These are phyloP conservation scores for Pollicipes pollicipes DNA, from an alignment of 1,140 invertebrate genomes.

Conservation along the genomic window DNA sequence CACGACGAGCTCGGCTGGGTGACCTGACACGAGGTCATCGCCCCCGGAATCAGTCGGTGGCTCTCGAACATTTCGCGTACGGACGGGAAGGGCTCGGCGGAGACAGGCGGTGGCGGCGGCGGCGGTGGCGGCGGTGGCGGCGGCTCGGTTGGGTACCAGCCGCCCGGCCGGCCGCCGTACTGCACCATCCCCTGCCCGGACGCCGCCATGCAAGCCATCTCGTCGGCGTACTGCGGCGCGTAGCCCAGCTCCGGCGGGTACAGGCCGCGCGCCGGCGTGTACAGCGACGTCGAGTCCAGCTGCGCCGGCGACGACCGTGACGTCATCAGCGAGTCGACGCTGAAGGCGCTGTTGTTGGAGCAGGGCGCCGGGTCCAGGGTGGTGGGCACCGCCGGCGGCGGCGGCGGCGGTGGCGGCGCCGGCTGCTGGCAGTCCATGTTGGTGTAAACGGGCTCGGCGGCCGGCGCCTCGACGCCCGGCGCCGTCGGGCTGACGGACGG, in stretches of 20 bases:
- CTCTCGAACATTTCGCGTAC: slow-evolving; percentile 20
- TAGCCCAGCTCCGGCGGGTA: slow-evolving; percentile 8
- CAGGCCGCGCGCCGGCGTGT: slow-evolving; percentile 15
- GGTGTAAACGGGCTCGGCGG: slow-evolving; percentile 6
- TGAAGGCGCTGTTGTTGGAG: slow-evolving; percentile 25
- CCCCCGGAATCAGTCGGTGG: slow-evolving; percentile 12
- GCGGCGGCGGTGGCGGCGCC: slow-evolving; percentile 4
- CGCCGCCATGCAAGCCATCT: slow-evolving; percentile 12
- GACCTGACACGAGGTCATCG: neutral
- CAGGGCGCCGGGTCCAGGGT: neutral
- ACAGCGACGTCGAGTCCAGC: slow-evolving; percentile 9
- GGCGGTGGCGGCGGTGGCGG: slow-evolving; percentile 2
- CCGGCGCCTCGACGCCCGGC: slow-evolving; percentile 10
- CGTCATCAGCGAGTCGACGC: slow-evolving; percentile 36
- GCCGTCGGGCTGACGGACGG: slow-evolving; percentile 14
- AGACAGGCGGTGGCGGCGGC: slow-evolving; percentile 1
- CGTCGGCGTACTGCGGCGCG: neutral
- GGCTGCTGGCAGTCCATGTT: neutral
- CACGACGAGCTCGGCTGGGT: slow-evolving; percentile 17
- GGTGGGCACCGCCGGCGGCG: slow-evolving; percentile 8
- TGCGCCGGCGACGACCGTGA: slow-evolving; percentile 10
- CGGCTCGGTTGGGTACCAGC: slow-evolving; percentile 16
- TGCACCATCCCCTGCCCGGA: slow-evolving; percentile 13
- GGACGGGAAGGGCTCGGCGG: slow-evolving; percentile 16
- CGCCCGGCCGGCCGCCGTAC: slow-evolving; percentile 13